Evolutionary conservation across 92 coral and sea anemone genomes (phyloP), one percentile per base, ranked within the genome.

Genomic region (Blastomussa wellsi): DNA sequence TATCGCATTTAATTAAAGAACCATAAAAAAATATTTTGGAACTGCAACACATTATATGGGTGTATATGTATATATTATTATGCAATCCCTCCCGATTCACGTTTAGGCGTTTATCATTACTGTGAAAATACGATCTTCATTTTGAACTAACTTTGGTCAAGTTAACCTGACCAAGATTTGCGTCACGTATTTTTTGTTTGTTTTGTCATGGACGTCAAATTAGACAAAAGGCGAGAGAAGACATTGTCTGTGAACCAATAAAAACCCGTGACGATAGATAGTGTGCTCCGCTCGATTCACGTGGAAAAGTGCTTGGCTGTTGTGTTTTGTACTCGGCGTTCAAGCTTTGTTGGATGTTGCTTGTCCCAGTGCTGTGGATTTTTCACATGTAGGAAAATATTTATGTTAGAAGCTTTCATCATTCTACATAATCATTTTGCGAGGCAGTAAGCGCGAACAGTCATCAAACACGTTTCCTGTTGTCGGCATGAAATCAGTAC

Each of bases 401-500:
- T 33, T 36, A 12, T 36, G 26, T 1, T 5, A 70, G 75, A 70
- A 9, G 75, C 35, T 16, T 70, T 70, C 44, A 38, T 26, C 26
- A 6, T 70, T 33, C 26, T 35, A 28, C 38, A 10, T 19, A 37
- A 42, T 42, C 10, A 24, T 42, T 51, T 38, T 36, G 70, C n/a
- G 22, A 35, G 66, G 15, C 24, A 33, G 74, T 77, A 73, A 62
- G 38, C 28, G 33, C 44, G 44, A 69, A 69, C 74, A 33, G 44
- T 36, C 24, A 77, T 51, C 44, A 33, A 5, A 1, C 4, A 8
- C 71, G n/a, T 9, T 53, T 13, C 7, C 11, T 70, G 57, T 51
- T 19, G 52, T 33, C 42, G 85, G 10, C 53, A 82, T 82, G 86
- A 82, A 70, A 38, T 51, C 78, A 49, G 60, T 78, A 15, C 35